Base-by-base conservation (phyloP, 2,113 vertebrate genomes). In the Colossoma macropomum region DNA sequence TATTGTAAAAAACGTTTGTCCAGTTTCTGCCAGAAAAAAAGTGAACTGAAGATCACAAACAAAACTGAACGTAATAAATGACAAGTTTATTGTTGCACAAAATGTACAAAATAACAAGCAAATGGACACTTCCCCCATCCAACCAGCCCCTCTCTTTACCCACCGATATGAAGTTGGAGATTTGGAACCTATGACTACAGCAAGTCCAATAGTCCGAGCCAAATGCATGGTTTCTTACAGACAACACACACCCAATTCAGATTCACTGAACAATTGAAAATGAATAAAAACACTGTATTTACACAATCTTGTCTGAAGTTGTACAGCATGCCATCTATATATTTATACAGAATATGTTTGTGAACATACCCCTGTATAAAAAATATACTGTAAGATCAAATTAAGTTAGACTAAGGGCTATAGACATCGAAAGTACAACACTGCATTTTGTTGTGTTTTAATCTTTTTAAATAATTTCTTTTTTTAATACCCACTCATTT, bases 91-190 rank as follows among this genome's bases (percentile, higher is more conserved):
- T 87, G 92, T 95, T 94, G 95, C 94, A 94, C 95, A 95, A 94
- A 94, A 96, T 95, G 95, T 96, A 96, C 95, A 96, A 96, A 97
- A 96, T 93, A 96, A 96, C 93, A 96, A 95, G 94, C 94, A 95
- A 95, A 95, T 94, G 96, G 93, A 93, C 89, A 91, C 86, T 80
- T 81, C 83, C 66, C 81, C 72, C 5, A 68, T 75, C 80, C 85
- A 30, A 87, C 88, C 91, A 89, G 86, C 92, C 90, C 85, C 87
- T 91, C 69, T 75, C 90, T 87, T 91, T 86, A 84, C 90, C 90
- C 76, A 60, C 90, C 85, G 87, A 87, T 90, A 94, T 93, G 91
- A 93, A 92, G 91, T 93, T 93, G 94, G 90, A 89, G 83, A 89
- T 91, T 92, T 94, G 90, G 93, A 90, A 88, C 92, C 92, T 92